A percentile compares a stretch with the other conserved stretches of the same genome.
phyloP scores from a whole-genome alignment of 2,888 invertebrate species.

The Scotopteryx bipunctaria region DNA sequence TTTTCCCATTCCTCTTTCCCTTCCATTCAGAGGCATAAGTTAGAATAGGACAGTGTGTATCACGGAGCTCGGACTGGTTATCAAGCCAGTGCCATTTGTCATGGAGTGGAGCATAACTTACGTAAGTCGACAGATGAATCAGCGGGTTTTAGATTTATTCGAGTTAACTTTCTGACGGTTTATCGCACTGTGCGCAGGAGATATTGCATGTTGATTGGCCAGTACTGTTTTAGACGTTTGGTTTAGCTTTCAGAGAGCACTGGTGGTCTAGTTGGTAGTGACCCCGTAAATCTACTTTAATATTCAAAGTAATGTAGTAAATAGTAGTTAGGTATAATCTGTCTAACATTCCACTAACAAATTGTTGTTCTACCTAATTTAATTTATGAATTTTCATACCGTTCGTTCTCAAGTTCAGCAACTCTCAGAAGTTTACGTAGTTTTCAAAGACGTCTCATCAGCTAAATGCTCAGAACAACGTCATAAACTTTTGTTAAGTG shows the following conservation, averaged over 20 bases:
- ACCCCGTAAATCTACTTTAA: no score
- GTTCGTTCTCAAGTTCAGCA: constrained; percentile 26
- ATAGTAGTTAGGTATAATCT: no score
- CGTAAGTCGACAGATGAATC: constrained; percentile 57
- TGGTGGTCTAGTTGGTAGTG: no score
- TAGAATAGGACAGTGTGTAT: constrained; percentile 25
- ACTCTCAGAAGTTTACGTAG: constrained; percentile 22
- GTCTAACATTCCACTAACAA: no score
- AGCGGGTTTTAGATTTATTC: constrained; percentile 63
- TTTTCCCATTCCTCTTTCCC: constrained; percentile 18
- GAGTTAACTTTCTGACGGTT: constrained; percentile 51
- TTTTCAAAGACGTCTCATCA: constrained; percentile 8
- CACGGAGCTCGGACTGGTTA: constrained; percentile 33
- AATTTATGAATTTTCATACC: constrained; percentile 35
- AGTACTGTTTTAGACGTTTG: background rate
- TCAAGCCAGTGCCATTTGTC: constrained; percentile 55
- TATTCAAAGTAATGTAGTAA: no score
- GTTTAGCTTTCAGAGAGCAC: no score
- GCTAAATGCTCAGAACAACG: background rate
- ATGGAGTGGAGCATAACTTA: constrained; percentile 61
- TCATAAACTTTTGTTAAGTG: constrained; percentile 6
- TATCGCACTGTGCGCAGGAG: constrained; percentile 34
- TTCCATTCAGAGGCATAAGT: constrained; percentile 14
- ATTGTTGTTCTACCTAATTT: constrained; percentile 8
- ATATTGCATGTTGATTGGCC: constrained; percentile 6